Conservation (phyloP, 1,140 invertebrate genomes). For the Acromyrmex heyeri region DNA sequence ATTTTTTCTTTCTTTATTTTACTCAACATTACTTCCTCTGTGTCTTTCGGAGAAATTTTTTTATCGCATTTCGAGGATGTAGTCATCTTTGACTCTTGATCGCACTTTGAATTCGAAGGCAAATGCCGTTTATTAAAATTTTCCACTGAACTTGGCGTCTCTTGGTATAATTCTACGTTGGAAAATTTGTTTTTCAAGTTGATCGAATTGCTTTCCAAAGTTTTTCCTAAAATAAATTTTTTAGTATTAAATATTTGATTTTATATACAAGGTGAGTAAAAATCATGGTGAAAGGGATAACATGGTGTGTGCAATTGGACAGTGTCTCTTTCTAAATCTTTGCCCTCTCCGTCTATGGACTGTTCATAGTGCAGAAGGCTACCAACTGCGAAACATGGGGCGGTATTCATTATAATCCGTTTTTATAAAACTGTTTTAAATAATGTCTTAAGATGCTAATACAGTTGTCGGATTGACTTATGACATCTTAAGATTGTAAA, state of each 20-base stretch:
- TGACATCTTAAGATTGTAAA: too few relatives aligned
- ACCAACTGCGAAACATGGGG: too few relatives aligned
- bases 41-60: constrained; percentile 27
- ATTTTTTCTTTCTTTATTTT: constrained; percentile 41
- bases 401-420: too few relatives aligned
- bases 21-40: constrained; percentile 58
- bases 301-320: too few relatives aligned
- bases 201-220: constrained; percentile 55
- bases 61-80: constrained; percentile 31
- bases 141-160: neutral
- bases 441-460: too few relatives aligned
- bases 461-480: too few relatives aligned
- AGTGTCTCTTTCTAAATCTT: too few relatives aligned
- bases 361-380: too few relatives aligned
- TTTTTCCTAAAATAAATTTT: constrained; percentile 61
- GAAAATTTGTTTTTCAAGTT: constrained; percentile 63
- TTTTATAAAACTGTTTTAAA: too few relatives aligned
- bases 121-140: constrained; percentile 24
- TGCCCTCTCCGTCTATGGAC: too few relatives aligned
- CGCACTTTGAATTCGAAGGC: constrained; percentile 58
- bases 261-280: neutral
- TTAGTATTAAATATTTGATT: neutral
- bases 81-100: constrained; percentile 52
- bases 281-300: too few relatives aligned
- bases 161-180: constrained; percentile 28